phyloP scores from a whole-genome alignment of 2,797 vertebrate species.

The Darevskia nairensis region DNA sequence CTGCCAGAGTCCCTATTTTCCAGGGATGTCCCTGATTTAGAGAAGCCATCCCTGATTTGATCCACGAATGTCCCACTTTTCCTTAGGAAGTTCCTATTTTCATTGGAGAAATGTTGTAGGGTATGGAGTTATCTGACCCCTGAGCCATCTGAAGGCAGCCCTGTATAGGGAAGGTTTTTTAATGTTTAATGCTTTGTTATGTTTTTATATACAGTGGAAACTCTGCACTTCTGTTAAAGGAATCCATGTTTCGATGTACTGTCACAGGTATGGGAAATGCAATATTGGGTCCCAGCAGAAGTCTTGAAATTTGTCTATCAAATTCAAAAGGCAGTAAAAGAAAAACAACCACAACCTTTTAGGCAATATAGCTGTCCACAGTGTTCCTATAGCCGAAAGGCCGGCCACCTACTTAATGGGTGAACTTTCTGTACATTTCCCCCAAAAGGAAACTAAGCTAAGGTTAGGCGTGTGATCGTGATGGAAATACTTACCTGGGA shows the following conservation, averaged over 20 bases:
- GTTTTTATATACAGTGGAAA: too few species aligned
- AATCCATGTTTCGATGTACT: neutral
- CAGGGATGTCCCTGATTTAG: too few species aligned
- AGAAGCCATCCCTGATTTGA: too few species aligned
- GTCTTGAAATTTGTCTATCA: neutral
- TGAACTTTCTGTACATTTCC: neutral
- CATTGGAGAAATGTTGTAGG: too few species aligned
- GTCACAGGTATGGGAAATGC: neutral
- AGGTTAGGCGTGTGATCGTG: neutral
- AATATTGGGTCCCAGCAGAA: neutral
- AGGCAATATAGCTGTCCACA: neutral
- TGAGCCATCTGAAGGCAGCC: too few species aligned
- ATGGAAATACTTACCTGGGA: neutral
- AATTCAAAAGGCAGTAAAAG: neutral
- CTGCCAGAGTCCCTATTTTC: too few species aligned
- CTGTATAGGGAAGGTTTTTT: too few species aligned
- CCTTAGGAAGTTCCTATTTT: too few species aligned
- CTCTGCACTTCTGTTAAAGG: neutral
- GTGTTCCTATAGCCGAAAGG: neutral
- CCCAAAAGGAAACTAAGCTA: neutral
- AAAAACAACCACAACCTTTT: neutral
- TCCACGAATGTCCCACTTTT: too few species aligned
- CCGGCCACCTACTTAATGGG: neutral
- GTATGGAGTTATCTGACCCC: too few species aligned
- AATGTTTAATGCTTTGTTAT: too few species aligned